Conservation (phyloP, 1,140 invertebrate species). For the Rhopalosiphum padi region DNA sequence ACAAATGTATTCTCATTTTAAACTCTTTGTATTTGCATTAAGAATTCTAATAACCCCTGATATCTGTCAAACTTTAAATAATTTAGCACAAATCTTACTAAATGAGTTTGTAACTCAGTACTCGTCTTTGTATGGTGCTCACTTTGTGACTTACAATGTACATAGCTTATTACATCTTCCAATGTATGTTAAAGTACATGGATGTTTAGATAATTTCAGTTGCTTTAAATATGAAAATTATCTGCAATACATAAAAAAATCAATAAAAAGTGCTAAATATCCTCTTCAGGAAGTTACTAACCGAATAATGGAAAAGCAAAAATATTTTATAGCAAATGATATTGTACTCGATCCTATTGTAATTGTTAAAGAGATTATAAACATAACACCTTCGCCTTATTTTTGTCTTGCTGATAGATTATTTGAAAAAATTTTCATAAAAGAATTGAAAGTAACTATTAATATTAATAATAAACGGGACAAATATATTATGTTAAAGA, state of each 20-base stretch:
- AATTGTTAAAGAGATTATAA: not conserved
- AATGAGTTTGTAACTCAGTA: too few species aligned
- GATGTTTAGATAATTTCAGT: too few species aligned
- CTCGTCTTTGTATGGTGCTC: too few species aligned
- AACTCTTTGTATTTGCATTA: too few species aligned
- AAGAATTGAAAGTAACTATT: not conserved
- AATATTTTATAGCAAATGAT: not conserved
- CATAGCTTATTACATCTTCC: too few species aligned
- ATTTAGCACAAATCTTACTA: too few species aligned
- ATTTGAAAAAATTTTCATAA: not conserved
- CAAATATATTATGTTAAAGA: conserved; percentile 15
- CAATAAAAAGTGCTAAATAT: not conserved
- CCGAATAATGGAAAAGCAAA: not conserved
- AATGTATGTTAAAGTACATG: too few species aligned
- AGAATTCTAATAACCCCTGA: too few species aligned
- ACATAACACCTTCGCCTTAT: not conserved
- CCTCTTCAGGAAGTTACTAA: conserved; percentile 12
- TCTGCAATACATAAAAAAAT: not conserved
- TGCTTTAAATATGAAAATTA: conserved; percentile 6
- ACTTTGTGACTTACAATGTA: too few species aligned
- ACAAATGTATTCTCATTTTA: too few species aligned
- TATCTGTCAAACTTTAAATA: too few species aligned
- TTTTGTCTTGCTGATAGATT: not conserved
- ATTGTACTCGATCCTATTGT: not conserved
- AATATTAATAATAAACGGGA: not conserved